Evolutionary conservation across 1,140 invertebrate genomes (phyloP), one percentile per base, ranked within the genome.

Genomic region (Batillaria attramentaria): DNA sequence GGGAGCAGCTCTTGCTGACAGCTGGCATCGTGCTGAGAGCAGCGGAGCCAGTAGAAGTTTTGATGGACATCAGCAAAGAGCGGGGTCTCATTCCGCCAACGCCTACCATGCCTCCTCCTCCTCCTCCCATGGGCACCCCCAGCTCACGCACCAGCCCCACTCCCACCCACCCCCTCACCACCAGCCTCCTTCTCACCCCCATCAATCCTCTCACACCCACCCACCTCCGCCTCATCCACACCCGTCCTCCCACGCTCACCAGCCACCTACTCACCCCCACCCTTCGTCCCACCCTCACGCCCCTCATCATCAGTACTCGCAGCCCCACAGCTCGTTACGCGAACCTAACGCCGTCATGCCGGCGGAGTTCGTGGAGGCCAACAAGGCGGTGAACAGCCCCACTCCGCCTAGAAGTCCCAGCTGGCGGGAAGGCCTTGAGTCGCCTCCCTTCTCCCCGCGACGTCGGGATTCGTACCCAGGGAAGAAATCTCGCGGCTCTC

Each of bases 341-440:
- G 69, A 72, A 33, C n/a, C 57, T 41, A 50, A 72, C 69, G 54
- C 69, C 35, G 20, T 66, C 72, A 72, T 70, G 54, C 37, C 41
- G 31, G 0, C 75, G 43, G 73, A 75, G 73, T 62, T 75, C n/a
- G 73, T 75, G 50, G 73, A 75, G 4, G 37, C 54, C 73, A 75
- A 39, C 75, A 75, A 86, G 39, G 73, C 81, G 8, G 79, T 85
- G n/a, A 84, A 82, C 69, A 87, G 85, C 78, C 88, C 87, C 6
- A 85, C 85, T 20, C 85, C 86, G 2, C 88, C 88, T 1, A 74
- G 86, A 65, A 88, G 86, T 76, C 88, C 88, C 13, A 89, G 88
- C 65, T 89, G 88, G 88, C 72, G 88, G 35, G 88, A 88, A 70
- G 88, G 88, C 13, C 62, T 89, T 3, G 87, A 89, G 33, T 88